Evolutionary conservation across 2,113 vertebrate genomes (phyloP).

Genomic region (Vulpes vulpes): DNA sequence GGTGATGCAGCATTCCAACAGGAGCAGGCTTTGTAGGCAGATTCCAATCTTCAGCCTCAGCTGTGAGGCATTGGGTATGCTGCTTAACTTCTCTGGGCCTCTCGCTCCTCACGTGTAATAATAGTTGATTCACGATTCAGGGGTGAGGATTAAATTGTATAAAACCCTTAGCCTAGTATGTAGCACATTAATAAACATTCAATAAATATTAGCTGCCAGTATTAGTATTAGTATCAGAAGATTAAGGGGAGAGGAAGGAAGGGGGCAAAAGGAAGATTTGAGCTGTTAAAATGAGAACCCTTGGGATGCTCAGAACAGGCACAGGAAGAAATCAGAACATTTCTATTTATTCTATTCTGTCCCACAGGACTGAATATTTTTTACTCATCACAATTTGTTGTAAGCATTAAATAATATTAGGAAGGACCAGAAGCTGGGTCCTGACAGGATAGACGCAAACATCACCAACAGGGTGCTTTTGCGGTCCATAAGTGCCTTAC

Average conservation of each 20-base stretch:
- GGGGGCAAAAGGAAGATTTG: background rate
- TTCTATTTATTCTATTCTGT: constrained; percentile 20
- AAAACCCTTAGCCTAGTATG: background rate
- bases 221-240: background rate
- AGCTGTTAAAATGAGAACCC: background rate
- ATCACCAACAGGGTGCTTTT: background rate
- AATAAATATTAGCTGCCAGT: background rate
- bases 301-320: background rate
- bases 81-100: constrained; percentile 36
- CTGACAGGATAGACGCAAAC: background rate
- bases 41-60: constrained; percentile 6
- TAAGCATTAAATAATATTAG: background rate
- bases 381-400: background rate
- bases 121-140: background rate
- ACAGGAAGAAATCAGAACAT: constrained; percentile 18
- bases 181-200: background rate
- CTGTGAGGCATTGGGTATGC: background rate
- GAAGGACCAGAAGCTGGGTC: background rate
- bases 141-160: background rate
- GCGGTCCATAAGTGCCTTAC: background rate
- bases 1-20: background rate
- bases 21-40: background rate
- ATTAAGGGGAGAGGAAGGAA: background rate
- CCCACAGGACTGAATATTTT: background rate
- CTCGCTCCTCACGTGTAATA: background rate